Evolutionary conservation across 2,113 vertebrate genomes (phyloP), one percentile per base, ranked within the genome.

Genomic region (Pterophyllum scalare): DNA sequence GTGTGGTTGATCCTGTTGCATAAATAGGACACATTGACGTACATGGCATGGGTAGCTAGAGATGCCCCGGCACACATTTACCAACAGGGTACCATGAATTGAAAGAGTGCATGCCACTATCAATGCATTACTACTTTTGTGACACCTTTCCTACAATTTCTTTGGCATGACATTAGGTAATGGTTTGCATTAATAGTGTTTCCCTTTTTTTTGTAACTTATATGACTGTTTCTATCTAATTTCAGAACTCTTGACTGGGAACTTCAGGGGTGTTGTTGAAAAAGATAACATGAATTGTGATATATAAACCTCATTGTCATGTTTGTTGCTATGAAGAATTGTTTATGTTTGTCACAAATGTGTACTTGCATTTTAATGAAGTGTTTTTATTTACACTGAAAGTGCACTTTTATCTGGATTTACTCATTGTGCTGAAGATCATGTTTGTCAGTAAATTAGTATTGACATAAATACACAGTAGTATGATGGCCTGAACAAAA

Each of bases 11-110:
- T 95, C 96, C 96, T 97, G 15, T 70, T 54, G 26, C 92, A 94
- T 59, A 97, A 94, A 86, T 96, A 95, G 79, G 97, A 95, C 20
- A 97, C 95, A 0, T 93, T 92, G 31, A 96, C 64, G 0, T 97
- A 97, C 35, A 96, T 4, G 28, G 28, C 28, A 31, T 31, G 28
- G 3, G 28, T 31, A 31, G 28, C 28, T 31, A 31, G 28, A 31
- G 3, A 31, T 31, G 28, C 28, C 28, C n/a, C n/a, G n/a, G n/a
- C n/a, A n/a, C n/a, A n/a, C n/a, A n/a, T n/a, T n/a, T n/a, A n/a
- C n/a, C n/a, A n/a, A n/a, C n/a, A n/a, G n/a, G n/a, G n/a, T n/a
- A n/a, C n/a, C n/a, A 33, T 33, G 33, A 7, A 33, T 33, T 33
- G n/a, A 7, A 33, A 33, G 33, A 33, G 6, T 7, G 33, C 6